These are phyloP conservation scores for Drosophila barbarae DNA, from an alignment of 2,888 invertebrate species.

Conservation along the genomic window DNA sequence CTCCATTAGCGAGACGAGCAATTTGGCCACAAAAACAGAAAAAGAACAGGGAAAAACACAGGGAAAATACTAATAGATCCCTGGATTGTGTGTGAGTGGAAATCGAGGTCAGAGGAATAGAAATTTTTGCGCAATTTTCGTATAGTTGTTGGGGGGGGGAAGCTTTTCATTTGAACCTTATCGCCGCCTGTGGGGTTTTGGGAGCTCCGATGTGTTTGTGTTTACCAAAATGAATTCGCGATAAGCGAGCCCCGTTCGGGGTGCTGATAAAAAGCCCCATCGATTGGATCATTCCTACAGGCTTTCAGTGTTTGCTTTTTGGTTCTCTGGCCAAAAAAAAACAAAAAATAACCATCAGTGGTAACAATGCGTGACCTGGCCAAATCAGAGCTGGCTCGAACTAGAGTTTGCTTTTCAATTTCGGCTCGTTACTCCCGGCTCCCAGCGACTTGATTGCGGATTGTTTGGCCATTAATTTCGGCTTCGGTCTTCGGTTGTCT, in stretches of 20 bases:
- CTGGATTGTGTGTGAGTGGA: not conserved
- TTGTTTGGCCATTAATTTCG: constrained; percentile 47
- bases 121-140: constrained; percentile 19
- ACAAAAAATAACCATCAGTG: not conserved
- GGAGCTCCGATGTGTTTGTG: constrained; percentile 12
- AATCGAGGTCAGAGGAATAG: constrained; percentile 11
- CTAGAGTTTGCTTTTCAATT: constrained; percentile 37
- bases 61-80: constrained; percentile 16
- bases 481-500: constrained; percentile 5
- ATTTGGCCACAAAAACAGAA: constrained; percentile 51
- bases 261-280: constrained; percentile 35
- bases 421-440: constrained; percentile 34
- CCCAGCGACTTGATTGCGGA: constrained; percentile 30
- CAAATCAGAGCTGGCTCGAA: constrained; percentile 45
- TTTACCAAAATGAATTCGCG: constrained; percentile 57
- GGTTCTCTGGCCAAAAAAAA: not conserved
- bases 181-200: constrained; percentile 9
- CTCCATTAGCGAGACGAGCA: constrained; percentile 53
- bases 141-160: not conserved
- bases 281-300: constrained; percentile 35
- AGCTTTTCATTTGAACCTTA: constrained; percentile 29
- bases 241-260: constrained; percentile 48
- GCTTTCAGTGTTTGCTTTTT: not conserved
- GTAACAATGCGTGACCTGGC: constrained; percentile 58
- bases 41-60: constrained; percentile 13